These are phyloP conservation scores for Agriopis marginaria DNA, from an alignment of 2,888 invertebrate species.

Conservation along the genomic window DNA sequence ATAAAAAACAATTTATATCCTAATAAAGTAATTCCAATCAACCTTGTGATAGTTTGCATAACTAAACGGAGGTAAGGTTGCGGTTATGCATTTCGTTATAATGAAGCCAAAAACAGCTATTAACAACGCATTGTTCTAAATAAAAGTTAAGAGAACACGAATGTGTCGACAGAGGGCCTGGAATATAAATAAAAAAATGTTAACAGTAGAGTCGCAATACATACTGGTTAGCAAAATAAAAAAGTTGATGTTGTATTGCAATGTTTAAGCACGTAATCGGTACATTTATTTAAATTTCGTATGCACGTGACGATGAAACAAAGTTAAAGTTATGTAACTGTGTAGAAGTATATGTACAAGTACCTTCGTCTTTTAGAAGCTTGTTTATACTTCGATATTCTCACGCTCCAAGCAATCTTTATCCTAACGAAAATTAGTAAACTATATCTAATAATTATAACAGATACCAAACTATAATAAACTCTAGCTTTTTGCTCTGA, in stretches of 20 bases:
- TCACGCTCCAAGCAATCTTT: too few relatives aligned
- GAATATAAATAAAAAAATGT: slow-evolving; percentile 27
- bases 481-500: too few relatives aligned
- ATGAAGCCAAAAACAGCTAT: slow-evolving; percentile 44
- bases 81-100: slow-evolving; percentile 43
- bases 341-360: too few relatives aligned
- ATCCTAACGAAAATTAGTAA: too few relatives aligned
- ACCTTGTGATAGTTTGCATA: slow-evolving; percentile 40
- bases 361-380: too few relatives aligned
- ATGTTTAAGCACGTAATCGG: background rate
- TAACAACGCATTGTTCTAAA: slow-evolving; percentile 53
- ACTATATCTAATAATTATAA: too few relatives aligned
- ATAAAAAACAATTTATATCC: slow-evolving; percentile 24
- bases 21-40: slow-evolving; percentile 37
- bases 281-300: slow-evolving; percentile 24
- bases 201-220: slow-evolving; percentile 22
- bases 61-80: slow-evolving; percentile 36
- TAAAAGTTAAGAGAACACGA: slow-evolving; percentile 42
- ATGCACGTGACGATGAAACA: slow-evolving; percentile 21
- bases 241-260: slow-evolving; percentile 1
- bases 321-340: slow-evolving; percentile 20
- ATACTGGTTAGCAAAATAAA: slow-evolving; percentile 11
- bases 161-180: slow-evolving; percentile 48
- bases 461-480: too few relatives aligned
- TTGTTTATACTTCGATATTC: too few relatives aligned